Evolutionary conservation across 2,797 vertebrate genomes (phyloP).

Genomic region (Sus cebifrons): DNA sequence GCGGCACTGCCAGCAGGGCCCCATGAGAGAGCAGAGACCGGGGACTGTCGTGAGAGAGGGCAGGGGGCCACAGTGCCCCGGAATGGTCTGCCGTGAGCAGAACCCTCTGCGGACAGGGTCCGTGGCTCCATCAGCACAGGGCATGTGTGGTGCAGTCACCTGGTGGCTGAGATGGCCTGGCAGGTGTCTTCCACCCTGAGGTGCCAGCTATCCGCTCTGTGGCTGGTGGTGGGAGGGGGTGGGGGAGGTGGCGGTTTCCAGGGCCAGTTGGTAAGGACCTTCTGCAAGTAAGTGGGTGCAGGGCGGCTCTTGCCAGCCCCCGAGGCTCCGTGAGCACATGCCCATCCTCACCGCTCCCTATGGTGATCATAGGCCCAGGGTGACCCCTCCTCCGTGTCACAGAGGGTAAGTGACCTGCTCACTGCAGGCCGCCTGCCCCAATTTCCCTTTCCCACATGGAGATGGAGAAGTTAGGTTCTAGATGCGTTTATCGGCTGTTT

Average conservation of each 20-base stretch:
- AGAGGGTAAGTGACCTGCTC: background rate
- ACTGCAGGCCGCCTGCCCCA: accelerated
- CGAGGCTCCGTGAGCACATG: accelerated
- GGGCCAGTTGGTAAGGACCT: background rate
- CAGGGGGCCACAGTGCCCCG: background rate
- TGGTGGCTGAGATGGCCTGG: background rate
- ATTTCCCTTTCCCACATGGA: accelerated
- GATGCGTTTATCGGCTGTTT: accelerated
- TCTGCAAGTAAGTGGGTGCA: accelerated
- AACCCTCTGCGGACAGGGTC: accelerated
- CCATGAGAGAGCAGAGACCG: background rate
- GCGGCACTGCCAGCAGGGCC: background rate
- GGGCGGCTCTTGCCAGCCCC: background rate
- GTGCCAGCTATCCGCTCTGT: background rate
- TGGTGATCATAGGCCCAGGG: background rate
- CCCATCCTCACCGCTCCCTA: accelerated
- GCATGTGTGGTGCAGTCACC: background rate
- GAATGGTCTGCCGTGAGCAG: accelerated
- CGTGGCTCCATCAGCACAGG: background rate
- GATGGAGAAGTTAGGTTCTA: background rate
- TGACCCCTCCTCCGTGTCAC: background rate
- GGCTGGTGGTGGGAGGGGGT: no score
- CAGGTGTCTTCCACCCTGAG: background rate
- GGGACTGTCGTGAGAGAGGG: background rate
- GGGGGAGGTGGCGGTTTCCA: background rate